Conservation (phyloP, 1,140 invertebrate species). For the Neodiprion virginianus region DNA sequence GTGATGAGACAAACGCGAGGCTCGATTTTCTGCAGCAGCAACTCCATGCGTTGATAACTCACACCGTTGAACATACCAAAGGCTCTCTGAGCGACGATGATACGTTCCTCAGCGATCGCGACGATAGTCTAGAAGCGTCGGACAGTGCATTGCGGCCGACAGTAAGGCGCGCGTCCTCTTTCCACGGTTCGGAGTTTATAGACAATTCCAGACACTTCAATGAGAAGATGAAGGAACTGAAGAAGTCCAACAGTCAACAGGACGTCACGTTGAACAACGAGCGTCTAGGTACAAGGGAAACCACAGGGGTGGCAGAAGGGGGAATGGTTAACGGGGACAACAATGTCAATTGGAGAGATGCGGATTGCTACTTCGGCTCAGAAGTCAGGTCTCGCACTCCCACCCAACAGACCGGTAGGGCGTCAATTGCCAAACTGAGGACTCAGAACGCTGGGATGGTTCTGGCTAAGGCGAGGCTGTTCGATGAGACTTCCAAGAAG, state of each 20-base stretch:
- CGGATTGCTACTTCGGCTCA: constrained; percentile 50
- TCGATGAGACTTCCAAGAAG: constrained; percentile 57
- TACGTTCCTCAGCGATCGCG: constrained; percentile 29
- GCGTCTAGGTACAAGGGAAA: neutral
- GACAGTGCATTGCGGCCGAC: neutral
- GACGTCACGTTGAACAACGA: constrained; percentile 31
- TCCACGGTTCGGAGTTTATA: constrained; percentile 45
- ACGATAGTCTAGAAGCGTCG: neutral
- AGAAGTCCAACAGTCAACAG: constrained; percentile 48
- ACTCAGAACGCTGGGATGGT: constrained; percentile 75
- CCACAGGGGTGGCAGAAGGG: neutral
- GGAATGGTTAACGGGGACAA: constrained; percentile 9
- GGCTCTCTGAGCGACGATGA: constrained; percentile 38
- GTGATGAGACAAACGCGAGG: constrained; percentile 46
- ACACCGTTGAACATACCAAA: constrained; percentile 47
- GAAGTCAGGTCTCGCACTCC: constrained; percentile 35
- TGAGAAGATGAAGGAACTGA: constrained; percentile 49
- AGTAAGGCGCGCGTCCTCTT: constrained; percentile 52
- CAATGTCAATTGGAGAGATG: constrained; percentile 55
- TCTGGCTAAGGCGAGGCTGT: constrained; percentile 69
- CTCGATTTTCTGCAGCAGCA: constrained; percentile 49
- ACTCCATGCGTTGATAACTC: constrained; percentile 44
- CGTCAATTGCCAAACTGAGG: constrained; percentile 68
- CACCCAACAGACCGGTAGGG: constrained; percentile 60
- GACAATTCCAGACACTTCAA: constrained; percentile 48